These are phyloP conservation scores for Chloroclystis v-ata DNA, from an alignment of 2,888 invertebrate species.

Conservation along the genomic window DNA sequence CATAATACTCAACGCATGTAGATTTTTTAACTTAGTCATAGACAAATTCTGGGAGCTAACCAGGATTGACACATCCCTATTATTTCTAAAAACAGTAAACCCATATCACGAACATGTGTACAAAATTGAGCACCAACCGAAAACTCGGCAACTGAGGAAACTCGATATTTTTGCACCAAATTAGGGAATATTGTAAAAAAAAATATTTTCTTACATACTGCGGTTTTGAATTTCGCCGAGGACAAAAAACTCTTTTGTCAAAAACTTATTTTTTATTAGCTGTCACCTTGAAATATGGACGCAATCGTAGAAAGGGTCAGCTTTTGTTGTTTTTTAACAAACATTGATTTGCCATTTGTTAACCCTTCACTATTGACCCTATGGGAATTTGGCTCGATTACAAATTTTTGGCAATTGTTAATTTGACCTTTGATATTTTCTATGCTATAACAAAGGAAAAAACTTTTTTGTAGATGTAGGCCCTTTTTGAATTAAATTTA, in stretches of 20 bases:
- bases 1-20: background rate
- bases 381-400: slow-evolving; percentile 23
- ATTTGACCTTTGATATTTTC: slow-evolving; percentile 31
- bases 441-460: too few relatives aligned
- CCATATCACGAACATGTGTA: slow-evolving; percentile 58
- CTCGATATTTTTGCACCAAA: slow-evolving; percentile 70
- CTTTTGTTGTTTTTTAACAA: slow-evolving; percentile 37
- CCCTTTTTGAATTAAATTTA: too few relatives aligned
- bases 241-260: slow-evolving; percentile 36
- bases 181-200: slow-evolving; percentile 66
- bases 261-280: slow-evolving; percentile 50
- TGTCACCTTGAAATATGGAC: slow-evolving; percentile 58
- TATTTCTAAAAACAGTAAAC: slow-evolving; percentile 38
- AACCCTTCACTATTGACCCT: slow-evolving; percentile 51
- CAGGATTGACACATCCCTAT: slow-evolving; percentile 50
- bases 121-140: slow-evolving; percentile 52
- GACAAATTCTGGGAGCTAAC: slow-evolving; percentile 32
- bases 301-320: slow-evolving; percentile 68
- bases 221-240: slow-evolving; percentile 61
- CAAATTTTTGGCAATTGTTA: slow-evolving; percentile 21
- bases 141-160: slow-evolving; percentile 55
- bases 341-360: slow-evolving; percentile 49
- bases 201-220: slow-evolving; percentile 65
- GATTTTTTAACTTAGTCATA: background rate
- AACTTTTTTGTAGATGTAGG: too few relatives aligned